Evolutionary conservation across 2,113 vertebrate species (phyloP).

Genomic region (Callorhinus ursinus): DNA sequence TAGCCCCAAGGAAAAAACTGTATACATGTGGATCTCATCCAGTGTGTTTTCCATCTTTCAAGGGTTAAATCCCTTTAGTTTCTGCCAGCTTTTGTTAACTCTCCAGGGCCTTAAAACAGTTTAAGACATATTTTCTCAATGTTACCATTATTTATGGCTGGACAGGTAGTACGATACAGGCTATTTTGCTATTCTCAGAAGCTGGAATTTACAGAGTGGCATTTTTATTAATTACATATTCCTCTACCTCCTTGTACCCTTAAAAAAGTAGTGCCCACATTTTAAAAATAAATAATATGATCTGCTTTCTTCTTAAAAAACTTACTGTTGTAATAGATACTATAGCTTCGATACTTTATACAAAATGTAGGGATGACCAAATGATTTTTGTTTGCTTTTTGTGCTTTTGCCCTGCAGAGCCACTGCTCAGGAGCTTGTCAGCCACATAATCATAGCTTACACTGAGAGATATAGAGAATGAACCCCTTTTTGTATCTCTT

Average conservation of each 20-base stretch:
- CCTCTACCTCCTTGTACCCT: not conserved
- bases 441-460: not conserved
- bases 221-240: not conserved
- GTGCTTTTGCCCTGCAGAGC: not conserved
- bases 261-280: not conserved
- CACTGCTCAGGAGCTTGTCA: not conserved
- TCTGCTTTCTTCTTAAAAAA: not conserved
- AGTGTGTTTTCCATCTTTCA: not conserved
- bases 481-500: not conserved
- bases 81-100: not conserved
- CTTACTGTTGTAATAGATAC: not conserved
- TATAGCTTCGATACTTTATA: not conserved
- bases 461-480: not conserved
- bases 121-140: not conserved
- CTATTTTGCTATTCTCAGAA: not conserved
- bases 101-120: not conserved
- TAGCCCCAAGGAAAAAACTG: not conserved
- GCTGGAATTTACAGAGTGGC: not conserved
- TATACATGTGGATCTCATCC: not conserved
- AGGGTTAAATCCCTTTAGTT: not conserved
- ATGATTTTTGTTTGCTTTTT: not conserved
- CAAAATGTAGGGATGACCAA: not conserved
- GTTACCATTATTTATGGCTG: not conserved
- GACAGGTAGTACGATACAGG: not conserved
- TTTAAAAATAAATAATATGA: not conserved